Evolutionary conservation across 2,113 vertebrate species (phyloP).

Genomic region (Acrocephalus kingi): DNA sequence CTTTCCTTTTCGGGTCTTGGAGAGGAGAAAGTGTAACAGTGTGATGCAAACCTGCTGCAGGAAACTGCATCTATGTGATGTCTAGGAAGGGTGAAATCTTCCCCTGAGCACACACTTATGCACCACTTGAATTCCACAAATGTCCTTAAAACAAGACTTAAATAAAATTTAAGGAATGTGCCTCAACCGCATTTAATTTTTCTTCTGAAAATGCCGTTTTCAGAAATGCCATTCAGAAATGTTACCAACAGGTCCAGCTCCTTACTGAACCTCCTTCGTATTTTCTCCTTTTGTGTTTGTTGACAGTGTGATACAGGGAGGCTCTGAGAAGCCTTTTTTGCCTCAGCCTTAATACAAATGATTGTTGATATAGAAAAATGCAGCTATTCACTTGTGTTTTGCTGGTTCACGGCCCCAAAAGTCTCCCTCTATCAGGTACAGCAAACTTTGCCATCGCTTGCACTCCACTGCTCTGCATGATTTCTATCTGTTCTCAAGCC

Average conservation of each 20-base stretch:
- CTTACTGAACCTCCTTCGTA: not conserved
- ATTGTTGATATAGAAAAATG: not conserved
- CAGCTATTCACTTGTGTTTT: not conserved
- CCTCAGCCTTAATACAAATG: not conserved
- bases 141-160: not conserved
- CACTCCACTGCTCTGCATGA: not conserved
- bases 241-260: not conserved
- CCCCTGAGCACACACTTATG: not conserved
- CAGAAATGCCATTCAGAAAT: not conserved
- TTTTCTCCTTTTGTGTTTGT: not conserved
- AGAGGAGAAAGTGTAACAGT: not conserved
- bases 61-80: not conserved
- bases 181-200: not conserved
- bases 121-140: not conserved
- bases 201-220: not conserved
- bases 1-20: not conserved
- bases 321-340: not conserved
- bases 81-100: not conserved
- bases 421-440: not conserved
- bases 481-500: not conserved
- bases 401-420: not conserved
- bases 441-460: not conserved
- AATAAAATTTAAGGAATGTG: not conserved
- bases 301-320: not conserved
- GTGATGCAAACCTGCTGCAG: not conserved